phyloP scores from a whole-genome alignment of 2,113 vertebrate genomes.

The Chrysemys picta region DNA sequence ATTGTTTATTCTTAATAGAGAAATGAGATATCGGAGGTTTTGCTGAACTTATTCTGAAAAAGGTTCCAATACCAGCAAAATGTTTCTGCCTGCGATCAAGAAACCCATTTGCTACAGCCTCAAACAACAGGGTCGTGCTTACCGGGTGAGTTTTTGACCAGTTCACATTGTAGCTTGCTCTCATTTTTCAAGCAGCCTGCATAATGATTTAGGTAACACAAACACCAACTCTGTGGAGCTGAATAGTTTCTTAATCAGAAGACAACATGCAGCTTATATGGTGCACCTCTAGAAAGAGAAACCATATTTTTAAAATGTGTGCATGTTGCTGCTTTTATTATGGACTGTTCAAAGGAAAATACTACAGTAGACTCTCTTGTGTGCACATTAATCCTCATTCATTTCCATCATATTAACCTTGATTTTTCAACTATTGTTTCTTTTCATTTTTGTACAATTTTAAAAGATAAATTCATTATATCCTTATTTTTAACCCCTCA shows the following conservation, averaged over 20 bases:
- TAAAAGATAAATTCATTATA: neutral
- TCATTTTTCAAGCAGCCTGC: neutral
- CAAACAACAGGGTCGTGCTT: neutral
- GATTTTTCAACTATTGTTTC: neutral
- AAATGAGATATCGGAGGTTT: neutral
- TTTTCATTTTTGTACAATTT: neutral
- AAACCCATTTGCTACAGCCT: neutral
- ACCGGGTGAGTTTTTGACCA: slow-evolving; percentile 58
- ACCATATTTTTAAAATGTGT: neutral
- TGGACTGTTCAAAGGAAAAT: neutral
- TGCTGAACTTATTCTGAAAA: neutral
- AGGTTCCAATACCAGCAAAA: slow-evolving; percentile 12
- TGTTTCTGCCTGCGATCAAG: neutral
- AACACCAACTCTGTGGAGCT: neutral
- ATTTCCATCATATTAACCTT: neutral
- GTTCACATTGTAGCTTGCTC: neutral
- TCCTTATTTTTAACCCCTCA: neutral
- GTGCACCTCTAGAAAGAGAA: neutral
- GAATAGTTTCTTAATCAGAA: rapidly evolving
- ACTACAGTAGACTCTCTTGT: neutral
- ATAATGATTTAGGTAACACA: neutral
- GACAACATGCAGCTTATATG: neutral
- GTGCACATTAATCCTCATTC: neutral
- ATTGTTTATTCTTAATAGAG: neutral
- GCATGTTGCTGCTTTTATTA: neutral